Evolutionary conservation across 2,797 vertebrate genomes (phyloP).

Genomic region (Sciurus vulgaris): DNA sequence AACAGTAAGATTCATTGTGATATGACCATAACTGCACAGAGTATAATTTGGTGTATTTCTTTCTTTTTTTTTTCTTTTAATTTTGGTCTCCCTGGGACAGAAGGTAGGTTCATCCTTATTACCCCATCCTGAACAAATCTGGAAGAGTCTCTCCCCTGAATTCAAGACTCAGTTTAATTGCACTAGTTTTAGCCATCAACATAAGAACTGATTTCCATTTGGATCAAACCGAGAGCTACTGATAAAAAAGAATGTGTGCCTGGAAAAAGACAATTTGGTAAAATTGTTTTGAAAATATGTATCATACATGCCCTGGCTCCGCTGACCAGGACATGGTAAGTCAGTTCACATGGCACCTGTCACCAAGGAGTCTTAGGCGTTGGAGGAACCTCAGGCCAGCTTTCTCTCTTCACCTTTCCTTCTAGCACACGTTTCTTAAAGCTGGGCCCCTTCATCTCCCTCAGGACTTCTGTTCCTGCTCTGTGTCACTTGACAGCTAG

Average conservation of each 20-base stretch:
- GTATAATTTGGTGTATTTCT: not conserved
- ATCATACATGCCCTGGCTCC: not conserved
- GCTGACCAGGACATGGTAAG: not conserved
- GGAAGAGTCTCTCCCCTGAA: not conserved
- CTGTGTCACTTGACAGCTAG: not conserved
- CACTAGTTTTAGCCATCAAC: not conserved
- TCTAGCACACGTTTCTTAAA: not conserved
- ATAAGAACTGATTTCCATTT: slow-evolving; percentile 27
- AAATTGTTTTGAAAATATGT: not conserved
- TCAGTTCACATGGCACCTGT: not conserved
- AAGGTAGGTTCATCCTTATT: too few species aligned
- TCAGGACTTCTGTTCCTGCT: not conserved
- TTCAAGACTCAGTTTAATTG: not conserved
- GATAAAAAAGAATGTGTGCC: not conserved
- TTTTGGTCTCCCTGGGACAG: not conserved
- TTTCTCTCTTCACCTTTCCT: not conserved
- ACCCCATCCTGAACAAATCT: not conserved
- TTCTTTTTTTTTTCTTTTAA: not conserved
- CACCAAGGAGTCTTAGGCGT: not conserved
- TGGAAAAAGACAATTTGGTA: not conserved
- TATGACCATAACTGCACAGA: too few species aligned
- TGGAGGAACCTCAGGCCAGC: not conserved
- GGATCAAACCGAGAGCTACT: not conserved
- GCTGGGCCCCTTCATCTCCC: not conserved
- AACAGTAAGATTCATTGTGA: too few species aligned